phyloP scores from a whole-genome alignment of 2,113 vertebrate genomes.

The Hylia prasina region DNA sequence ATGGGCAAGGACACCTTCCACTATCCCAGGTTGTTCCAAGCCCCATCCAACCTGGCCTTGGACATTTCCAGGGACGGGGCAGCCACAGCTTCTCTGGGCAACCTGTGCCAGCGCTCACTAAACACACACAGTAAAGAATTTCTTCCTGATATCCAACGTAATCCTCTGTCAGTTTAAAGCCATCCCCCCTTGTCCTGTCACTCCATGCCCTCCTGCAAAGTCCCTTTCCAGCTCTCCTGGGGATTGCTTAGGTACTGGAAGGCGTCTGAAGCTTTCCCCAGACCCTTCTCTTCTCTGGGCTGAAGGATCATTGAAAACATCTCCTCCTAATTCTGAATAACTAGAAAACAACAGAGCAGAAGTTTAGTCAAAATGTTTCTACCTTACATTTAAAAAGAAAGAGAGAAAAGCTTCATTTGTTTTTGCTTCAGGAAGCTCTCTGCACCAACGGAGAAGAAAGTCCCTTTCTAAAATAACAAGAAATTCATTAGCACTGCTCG shows the following conservation, averaged over 20 bases:
- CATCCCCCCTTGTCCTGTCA: background rate
- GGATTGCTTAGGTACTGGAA: background rate
- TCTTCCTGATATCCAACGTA: background rate
- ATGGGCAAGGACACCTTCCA: background rate
- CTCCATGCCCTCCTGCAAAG: background rate
- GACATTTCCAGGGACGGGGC: background rate
- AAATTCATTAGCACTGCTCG: conserved; percentile 60
- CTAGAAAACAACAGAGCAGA: background rate
- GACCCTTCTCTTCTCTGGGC: background rate
- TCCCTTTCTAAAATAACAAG: conserved; percentile 70
- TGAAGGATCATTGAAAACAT: background rate
- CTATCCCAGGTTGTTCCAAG: background rate
- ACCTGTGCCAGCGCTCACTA: background rate
- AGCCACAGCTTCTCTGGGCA: background rate
- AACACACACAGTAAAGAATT: background rate
- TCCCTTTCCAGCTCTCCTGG: background rate
- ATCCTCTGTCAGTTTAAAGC: background rate
- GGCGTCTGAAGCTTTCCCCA: background rate
- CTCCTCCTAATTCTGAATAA: background rate
- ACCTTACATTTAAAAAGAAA: conserved; percentile 11
- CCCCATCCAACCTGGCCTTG: background rate
- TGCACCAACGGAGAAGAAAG: conserved; percentile 23
- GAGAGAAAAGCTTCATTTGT: conserved; percentile 33
- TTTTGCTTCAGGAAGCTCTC: conserved; percentile 60
- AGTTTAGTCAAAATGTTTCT: background rate